phyloP scores from a whole-genome alignment of 2,797 vertebrate genomes.

The Naso thynnoides region DNA sequence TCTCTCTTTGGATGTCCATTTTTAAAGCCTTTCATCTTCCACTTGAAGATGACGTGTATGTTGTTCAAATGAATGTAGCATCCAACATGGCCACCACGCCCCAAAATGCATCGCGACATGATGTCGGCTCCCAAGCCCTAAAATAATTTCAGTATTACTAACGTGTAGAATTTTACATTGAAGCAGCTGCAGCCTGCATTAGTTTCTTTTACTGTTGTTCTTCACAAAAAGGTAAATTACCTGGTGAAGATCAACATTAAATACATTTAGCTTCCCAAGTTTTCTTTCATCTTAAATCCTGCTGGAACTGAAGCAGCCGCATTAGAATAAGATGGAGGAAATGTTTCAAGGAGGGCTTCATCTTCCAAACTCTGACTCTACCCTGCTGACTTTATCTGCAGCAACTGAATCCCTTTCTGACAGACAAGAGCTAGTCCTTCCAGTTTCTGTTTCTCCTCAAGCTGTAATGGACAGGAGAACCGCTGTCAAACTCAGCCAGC shows the following conservation, averaged over 20 bases:
- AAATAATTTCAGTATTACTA: no score
- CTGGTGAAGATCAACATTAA: not conserved
- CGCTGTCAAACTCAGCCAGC: not conserved
- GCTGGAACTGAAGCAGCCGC: not conserved
- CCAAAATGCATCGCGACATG: no score
- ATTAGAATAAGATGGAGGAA: conserved; percentile 9
- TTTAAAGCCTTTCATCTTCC: no score
- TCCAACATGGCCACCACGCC: no score
- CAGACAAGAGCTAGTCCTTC: conserved; percentile 39
- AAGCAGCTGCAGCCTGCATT: not conserved
- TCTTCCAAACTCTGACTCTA: conserved; percentile 1
- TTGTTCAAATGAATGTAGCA: no score
- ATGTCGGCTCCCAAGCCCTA: no score
- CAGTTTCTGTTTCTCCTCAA: conserved; percentile 20
- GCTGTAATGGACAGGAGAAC: conserved; percentile 1
- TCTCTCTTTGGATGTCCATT: no score
- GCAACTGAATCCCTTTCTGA: conserved; percentile 36
- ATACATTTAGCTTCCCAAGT: not conserved
- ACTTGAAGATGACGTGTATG: no score
- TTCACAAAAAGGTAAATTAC: not conserved
- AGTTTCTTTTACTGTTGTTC: not conserved
- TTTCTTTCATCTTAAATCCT: conserved; percentile 2
- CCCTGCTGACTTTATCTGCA: conserved; percentile 30
- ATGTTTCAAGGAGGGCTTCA: conserved; percentile 20
- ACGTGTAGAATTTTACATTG: not conserved